phyloP scores from a whole-genome alignment of 2,797 vertebrate genomes.

The Typhlichthys subterraneus region DNA sequence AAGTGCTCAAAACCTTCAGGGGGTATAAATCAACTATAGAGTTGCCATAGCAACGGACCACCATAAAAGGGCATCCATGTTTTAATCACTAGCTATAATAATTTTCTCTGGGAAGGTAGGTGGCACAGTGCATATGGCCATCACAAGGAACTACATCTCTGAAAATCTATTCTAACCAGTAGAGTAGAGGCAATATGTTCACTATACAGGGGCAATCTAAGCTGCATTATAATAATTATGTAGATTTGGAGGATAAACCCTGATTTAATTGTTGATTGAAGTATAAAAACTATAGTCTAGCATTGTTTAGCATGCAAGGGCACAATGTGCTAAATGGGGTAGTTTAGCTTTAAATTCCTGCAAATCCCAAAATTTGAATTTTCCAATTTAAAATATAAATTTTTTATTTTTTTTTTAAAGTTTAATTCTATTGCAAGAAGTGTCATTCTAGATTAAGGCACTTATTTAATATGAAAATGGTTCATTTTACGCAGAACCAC shows the following conservation, averaged over 20 bases:
- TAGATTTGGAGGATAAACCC: slow-evolving; percentile 12
- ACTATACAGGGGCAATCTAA: slow-evolving; percentile 24
- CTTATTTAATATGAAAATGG: slow-evolving; percentile 46
- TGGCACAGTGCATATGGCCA: slow-evolving; percentile 49
- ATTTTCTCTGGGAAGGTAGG: slow-evolving; percentile 31
- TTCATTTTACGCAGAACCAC: slow-evolving; percentile 70
- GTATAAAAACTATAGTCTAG: slow-evolving; percentile 5
- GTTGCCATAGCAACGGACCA: slow-evolving; percentile 55
- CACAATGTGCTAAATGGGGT: neutral
- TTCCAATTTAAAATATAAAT: slow-evolving; percentile 59
- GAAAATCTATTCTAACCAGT: slow-evolving; percentile 46
- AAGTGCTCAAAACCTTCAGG: slow-evolving; percentile 30
- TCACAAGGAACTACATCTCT: slow-evolving; percentile 40
- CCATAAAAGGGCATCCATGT: slow-evolving; percentile 48
- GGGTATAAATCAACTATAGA: slow-evolving; percentile 29
- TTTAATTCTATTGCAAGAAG: neutral
- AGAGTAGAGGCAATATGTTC: slow-evolving; percentile 44
- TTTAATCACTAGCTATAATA: slow-evolving; percentile 40
- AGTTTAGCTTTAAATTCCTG: slow-evolving; percentile 45
- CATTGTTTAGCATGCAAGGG: neutral
- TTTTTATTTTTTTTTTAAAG: slow-evolving; percentile 38
- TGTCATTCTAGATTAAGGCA: slow-evolving; percentile 44
- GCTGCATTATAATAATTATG: slow-evolving; percentile 35
- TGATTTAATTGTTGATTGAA: neutral
- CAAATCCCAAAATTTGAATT: slow-evolving; percentile 21